Percentiles rank a stretch among this genome's conserved stretches.
Conservation (phyloP, 92 coral and sea anemone genomes). For the Palythoa grandis region DNA sequence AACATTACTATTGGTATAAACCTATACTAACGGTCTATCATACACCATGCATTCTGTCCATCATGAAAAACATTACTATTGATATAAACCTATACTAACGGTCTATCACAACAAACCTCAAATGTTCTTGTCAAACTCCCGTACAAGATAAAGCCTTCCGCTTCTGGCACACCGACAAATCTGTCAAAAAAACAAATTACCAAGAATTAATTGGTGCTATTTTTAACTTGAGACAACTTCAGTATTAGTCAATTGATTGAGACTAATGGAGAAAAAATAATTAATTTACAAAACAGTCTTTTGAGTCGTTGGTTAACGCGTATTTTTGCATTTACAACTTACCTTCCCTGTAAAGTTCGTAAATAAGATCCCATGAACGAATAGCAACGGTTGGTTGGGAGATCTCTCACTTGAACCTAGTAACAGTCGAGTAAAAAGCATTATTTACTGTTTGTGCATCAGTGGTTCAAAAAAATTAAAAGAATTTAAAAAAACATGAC, state of each 20-base stretch:
- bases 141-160: conserved; percentile 62
- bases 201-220: too few species aligned
- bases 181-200: conserved; percentile 4
- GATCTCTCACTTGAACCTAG: conserved; percentile 70
- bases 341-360: conserved; percentile 83
- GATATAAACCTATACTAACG: too few species aligned
- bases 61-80: too few species aligned
- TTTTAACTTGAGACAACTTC: too few species aligned
- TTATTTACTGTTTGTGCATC: neutral
- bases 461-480: neutral
- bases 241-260: too few species aligned
- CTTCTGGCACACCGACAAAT: conserved; percentile 54
- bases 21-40: too few species aligned
- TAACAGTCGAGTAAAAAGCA: neutral
- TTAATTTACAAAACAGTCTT: neutral
- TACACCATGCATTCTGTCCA: too few species aligned
- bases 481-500: neutral
- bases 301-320: neutral
- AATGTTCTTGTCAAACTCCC: conserved; percentile 63
- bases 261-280: neutral
- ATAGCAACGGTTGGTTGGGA: conserved; percentile 70
- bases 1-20: too few species aligned
- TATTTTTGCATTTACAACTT: neutral
- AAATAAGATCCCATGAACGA: conserved; percentile 75
- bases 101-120: conserved; percentile 61